These are phyloP conservation scores for Urophycis tenuis DNA, from an alignment of 2,797 vertebrate species.

Conservation along the genomic window DNA sequence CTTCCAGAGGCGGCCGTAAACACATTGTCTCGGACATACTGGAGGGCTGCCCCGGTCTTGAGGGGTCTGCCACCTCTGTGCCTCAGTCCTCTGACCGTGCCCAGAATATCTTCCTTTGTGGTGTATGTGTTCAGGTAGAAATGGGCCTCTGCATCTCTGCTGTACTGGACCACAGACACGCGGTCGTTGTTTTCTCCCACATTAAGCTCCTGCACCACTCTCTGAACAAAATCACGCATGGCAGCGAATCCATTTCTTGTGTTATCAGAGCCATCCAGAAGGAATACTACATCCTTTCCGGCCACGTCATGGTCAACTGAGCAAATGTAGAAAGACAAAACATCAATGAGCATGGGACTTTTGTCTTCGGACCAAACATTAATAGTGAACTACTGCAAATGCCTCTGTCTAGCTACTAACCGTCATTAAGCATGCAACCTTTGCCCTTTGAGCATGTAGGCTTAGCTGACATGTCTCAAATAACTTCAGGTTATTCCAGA, in stretches of 20 bases:
- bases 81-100: constrained; percentile 53
- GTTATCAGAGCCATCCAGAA: constrained; percentile 72
- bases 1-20: constrained; percentile 43
- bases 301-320: no score
- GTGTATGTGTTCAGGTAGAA: constrained; percentile 74
- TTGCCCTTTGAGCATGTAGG: background rate
- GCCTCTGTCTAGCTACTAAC: no score
- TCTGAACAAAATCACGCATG: no score
- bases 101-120: constrained; percentile 69
- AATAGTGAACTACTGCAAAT: no score
- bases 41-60: constrained; percentile 69
- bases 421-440: no score
- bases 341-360: no score
- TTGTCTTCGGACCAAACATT: no score
- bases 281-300: no score
- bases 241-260: constrained; percentile 34
- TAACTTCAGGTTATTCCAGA: background rate
- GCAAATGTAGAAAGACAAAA: no score
- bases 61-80: constrained; percentile 67
- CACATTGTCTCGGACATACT: constrained; percentile 61
- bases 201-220: no score
- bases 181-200: no score
- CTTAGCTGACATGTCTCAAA: background rate
- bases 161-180: constrained; percentile 66
- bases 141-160: constrained; percentile 53